Percentiles rank a stretch among this genome's conserved stretches.
Conservation (phyloP, 2,888 invertebrate species). For the Pammene aurita region DNA sequence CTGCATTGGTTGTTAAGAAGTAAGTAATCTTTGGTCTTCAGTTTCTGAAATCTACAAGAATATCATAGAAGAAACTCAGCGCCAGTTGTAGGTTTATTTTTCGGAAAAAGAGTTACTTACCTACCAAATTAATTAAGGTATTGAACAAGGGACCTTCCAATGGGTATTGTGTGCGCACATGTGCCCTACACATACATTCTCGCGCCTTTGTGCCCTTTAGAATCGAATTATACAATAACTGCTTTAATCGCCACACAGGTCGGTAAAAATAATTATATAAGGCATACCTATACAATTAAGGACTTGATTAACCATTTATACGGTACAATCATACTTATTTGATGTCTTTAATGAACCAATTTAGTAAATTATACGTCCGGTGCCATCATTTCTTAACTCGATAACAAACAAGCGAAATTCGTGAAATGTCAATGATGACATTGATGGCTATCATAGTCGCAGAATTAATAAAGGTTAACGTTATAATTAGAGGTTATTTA, state of each 20-base stretch:
- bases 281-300: background rate
- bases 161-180: background rate
- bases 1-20: too few species aligned
- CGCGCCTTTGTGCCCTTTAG: background rate
- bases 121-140: background rate
- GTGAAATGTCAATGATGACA: constrained; percentile 11
- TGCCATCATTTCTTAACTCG: constrained; percentile 10
- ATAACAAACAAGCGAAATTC: constrained; percentile 9
- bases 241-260: background rate
- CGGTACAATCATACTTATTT: background rate
- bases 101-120: too few species aligned
- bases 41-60: too few species aligned
- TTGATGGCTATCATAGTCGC: too few species aligned
- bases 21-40: too few species aligned
- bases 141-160: background rate
- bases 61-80: too few species aligned
- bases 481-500: background rate
- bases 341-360: constrained; percentile 13
- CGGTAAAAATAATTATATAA: background rate
- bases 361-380: constrained; percentile 2
- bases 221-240: background rate
- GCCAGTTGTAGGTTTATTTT: too few species aligned
- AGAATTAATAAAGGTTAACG: constrained; percentile 15
- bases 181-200: background rate
- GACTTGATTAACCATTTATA: constrained; percentile 4